Evolutionary conservation across 2,113 vertebrate species (phyloP).

Genomic region (Megaceryle maxima): DNA sequence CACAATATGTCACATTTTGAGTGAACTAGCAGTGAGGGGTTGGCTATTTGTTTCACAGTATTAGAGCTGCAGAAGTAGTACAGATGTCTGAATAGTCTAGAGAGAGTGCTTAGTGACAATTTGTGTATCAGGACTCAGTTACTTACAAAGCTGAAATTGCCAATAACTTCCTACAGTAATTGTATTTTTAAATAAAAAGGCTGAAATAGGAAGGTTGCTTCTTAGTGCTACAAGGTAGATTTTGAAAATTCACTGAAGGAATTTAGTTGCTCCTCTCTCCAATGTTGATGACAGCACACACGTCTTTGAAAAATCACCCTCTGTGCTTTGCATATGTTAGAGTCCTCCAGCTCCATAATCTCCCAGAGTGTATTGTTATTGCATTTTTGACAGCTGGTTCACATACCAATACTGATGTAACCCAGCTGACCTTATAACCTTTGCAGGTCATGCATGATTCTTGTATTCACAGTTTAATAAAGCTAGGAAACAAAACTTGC

Average conservation of each 20-base stretch:
- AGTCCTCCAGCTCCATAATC: not conserved
- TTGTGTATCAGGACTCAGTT: not conserved
- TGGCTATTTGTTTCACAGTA: not conserved
- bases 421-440: constrained; percentile 54
- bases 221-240: not conserved
- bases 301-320: constrained; percentile 43
- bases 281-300: not conserved
- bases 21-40: not conserved
- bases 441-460: constrained; percentile 60
- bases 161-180: not conserved
- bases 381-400: constrained; percentile 67
- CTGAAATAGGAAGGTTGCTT: not conserved
- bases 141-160: not conserved
- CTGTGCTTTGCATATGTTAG: constrained; percentile 11
- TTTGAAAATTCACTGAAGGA: not conserved
- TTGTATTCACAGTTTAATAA: constrained; percentile 55
- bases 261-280: not conserved
- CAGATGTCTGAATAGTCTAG: not conserved
- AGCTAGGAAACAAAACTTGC: constrained; percentile 8
- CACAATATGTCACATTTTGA: not conserved
- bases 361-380: constrained; percentile 31
- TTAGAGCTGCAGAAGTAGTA: not conserved
- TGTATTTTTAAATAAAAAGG: not conserved
- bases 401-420: constrained; percentile 51
- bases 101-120: not conserved